A percentile compares a stretch with the other conserved stretches of the same genome.
Evolutionary conservation across 2,113 vertebrate species (phyloP).

Genomic region (Chlorodrepanis virens): DNA sequence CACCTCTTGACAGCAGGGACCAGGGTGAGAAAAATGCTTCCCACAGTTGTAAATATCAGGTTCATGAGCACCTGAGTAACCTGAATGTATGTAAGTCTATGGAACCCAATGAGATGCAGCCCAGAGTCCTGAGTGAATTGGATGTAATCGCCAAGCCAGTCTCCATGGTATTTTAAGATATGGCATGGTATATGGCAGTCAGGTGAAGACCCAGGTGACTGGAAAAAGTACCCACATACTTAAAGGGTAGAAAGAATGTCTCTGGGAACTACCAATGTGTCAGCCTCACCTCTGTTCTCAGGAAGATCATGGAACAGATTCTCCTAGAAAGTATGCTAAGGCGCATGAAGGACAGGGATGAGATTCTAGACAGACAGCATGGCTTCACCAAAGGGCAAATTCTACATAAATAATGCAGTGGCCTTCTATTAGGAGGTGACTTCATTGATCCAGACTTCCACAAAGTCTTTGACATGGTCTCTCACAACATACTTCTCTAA

Average conservation of each 20-base stretch:
- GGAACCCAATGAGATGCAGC: neutral
- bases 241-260: neutral
- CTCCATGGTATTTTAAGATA: neutral
- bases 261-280: neutral
- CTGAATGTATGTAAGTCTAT: rapidly evolving
- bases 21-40: neutral
- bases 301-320: neutral
- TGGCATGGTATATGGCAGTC: neutral
- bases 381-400: neutral
- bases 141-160: no score
- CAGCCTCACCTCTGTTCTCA: neutral
- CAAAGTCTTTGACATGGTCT: rapidly evolving
- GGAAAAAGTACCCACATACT: neutral
- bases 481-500: neutral
- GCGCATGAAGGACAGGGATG: neutral
- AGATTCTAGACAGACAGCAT: neutral
- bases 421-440: neutral
- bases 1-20: neutral
- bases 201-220: neutral
- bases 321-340: neutral
- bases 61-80: neutral
- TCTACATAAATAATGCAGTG: neutral
- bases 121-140: neutral
- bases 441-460: neutral
- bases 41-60: neutral